Conservation (phyloP, 1,140 invertebrate species). For the Bursaphelenchus mucronatus region DNA sequence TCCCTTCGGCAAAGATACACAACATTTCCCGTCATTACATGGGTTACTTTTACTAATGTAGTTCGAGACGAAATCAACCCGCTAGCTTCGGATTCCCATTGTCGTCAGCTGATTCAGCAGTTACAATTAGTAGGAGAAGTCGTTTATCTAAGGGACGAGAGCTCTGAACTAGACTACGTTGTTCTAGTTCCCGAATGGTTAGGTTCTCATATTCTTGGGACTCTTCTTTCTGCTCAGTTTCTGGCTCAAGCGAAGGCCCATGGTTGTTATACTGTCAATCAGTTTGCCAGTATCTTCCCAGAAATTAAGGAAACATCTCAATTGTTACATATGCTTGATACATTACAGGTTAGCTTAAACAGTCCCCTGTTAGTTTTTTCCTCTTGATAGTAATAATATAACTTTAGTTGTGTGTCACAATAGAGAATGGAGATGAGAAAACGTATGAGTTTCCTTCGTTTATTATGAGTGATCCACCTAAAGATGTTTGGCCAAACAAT, state of each 20-base stretch:
- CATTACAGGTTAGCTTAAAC: slow-evolving; percentile 64
- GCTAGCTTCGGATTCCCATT: slow-evolving; percentile 69
- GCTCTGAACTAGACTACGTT: slow-evolving; percentile 68
- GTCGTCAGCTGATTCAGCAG: slow-evolving; percentile 70
- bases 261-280: slow-evolving; percentile 72
- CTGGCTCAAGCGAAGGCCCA: slow-evolving; percentile 69
- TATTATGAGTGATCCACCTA: slow-evolving; percentile 71
- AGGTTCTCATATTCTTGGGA: slow-evolving; percentile 70
- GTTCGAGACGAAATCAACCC: slow-evolving; percentile 70
- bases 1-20: slow-evolving; percentile 65
- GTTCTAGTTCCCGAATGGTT: slow-evolving; percentile 74
- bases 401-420: slow-evolving; percentile 69
- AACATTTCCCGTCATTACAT: slow-evolving; percentile 70
- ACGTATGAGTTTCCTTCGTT: slow-evolving; percentile 79
- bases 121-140: slow-evolving; percentile 65
- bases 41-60: slow-evolving; percentile 68
- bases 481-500: slow-evolving; percentile 72
- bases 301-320: slow-evolving; percentile 71
- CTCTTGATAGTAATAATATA: background rate
- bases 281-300: slow-evolving; percentile 73
- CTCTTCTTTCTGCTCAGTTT: slow-evolving; percentile 70
- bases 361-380: background rate
- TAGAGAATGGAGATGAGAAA: slow-evolving; percentile 71
- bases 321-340: slow-evolving; percentile 70
- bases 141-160: slow-evolving; percentile 65